Evolutionary conservation across 2,888 invertebrate species (phyloP), one percentile per base, ranked within the genome.

Genomic region (Hipparchia sbordonii): DNA sequence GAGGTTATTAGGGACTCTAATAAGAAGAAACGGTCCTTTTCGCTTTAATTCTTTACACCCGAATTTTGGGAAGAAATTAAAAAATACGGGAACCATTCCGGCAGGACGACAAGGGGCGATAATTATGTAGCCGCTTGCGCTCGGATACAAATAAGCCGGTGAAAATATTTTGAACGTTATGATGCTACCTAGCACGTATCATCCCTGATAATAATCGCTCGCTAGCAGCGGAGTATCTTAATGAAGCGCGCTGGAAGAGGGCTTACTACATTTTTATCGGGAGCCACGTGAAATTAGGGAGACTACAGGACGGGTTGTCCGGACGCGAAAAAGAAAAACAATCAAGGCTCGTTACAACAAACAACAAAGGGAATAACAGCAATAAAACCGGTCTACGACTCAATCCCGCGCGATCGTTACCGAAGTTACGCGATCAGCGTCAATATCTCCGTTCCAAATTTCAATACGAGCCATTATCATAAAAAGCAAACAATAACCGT

Each of bases 401-500:
- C 88, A 87, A 90, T 90, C 88, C 88, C 87, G 86, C 79, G 84
- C 87, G 81, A 80, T 82, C 85, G 82, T 84, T 84, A 82, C 84
- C 73, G 79, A 83, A 84, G 88, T 89, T 86, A 88, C 89, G 88
- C 89, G 89, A 85, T 84, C 85, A 82, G 81, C 81, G 82, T 79
- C 82, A 82, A 84, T 84, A 82, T 84, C 86, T 83, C 87, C 87
- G 87, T 86, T 88, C 83, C 87, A 86, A 87, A 89, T 89, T 89
- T 89, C 89, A 90, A 91, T 90, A 88, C 88, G 85, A 87, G 85
- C 82, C 90, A 93, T 92, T 92, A 92, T 87, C 91, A 92, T 93
- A 92, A 93, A 93, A 91, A 89, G 88, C 88, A 89, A 91, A 93
- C 91, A 92, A 91, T 92, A 93, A 92, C 91, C 90, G 86, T 93